These are phyloP conservation scores for Piscicola geometra DNA, from an alignment of 2,888 invertebrate genomes.

Conservation along the genomic window DNA sequence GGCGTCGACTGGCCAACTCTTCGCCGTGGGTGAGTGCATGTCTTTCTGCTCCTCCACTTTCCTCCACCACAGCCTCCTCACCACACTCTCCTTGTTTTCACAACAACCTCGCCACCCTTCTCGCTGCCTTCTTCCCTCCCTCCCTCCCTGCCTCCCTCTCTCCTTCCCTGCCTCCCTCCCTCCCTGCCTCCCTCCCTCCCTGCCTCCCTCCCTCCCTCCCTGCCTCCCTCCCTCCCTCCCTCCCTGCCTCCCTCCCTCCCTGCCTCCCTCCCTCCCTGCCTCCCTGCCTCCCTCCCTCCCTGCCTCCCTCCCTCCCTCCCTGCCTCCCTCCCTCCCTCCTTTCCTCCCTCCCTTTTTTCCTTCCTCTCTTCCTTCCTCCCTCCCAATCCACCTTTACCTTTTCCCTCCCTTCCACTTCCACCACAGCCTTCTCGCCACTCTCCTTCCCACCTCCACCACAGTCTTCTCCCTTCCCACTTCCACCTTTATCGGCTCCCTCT, in stretches of 20 bases:
- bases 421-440: neutral
- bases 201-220: constrained; percentile 23
- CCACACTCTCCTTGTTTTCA: neutral
- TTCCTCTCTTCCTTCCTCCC: too few relatives aligned
- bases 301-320: constrained; percentile 21
- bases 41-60: neutral
- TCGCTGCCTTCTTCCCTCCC: constrained; percentile 28
- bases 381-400: too few relatives aligned
- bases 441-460: neutral
- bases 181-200: neutral
- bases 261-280: constrained; percentile 23
- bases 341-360: too few relatives aligned
- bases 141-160: constrained; percentile 56
- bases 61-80: too few relatives aligned
- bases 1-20: constrained; percentile 60
- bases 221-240: constrained; percentile 22
- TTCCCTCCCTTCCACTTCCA: too few relatives aligned
- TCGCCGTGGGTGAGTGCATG: constrained; percentile 49
- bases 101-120: neutral
- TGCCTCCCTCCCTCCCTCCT: constrained; percentile 29
- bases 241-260: neutral
- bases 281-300: neutral
- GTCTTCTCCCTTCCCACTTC: too few relatives aligned
- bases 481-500: too few relatives aligned
- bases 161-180: constrained; percentile 26